Conservation (phyloP, 2,113 vertebrate species). For the Chelonoidis abingdonii region DNA sequence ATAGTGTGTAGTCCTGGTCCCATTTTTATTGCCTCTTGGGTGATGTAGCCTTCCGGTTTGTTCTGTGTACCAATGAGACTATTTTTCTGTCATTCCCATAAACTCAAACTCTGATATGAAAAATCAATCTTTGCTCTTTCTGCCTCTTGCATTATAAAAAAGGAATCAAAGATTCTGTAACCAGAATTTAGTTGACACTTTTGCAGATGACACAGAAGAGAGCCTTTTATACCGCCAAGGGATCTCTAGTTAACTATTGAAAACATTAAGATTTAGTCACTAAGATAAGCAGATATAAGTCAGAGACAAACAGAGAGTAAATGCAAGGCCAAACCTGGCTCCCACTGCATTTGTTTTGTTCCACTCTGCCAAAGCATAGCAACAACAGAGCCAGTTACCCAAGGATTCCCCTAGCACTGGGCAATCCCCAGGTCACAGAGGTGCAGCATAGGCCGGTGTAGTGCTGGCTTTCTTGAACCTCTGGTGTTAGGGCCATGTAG, state of each 20-base stretch:
- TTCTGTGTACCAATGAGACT: not conserved
- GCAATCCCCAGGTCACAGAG: not conserved
- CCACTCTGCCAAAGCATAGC: not conserved
- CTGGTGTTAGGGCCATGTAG: rapidly evolving
- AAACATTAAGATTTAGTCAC: not conserved
- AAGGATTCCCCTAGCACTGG: not conserved
- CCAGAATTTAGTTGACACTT: not conserved
- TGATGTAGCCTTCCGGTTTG: not conserved
- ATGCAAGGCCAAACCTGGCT: not conserved
- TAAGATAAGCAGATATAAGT: not conserved
- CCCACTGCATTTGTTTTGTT: not conserved
- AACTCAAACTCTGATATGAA: slow-evolving; percentile 23
- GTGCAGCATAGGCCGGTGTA: not conserved
- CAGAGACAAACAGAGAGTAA: not conserved
- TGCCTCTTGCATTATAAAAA: not conserved
- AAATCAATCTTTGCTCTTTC: not conserved
- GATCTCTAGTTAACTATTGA: not conserved
- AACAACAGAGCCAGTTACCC: not conserved
- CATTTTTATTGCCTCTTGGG: not conserved
- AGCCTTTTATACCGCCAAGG: not conserved
- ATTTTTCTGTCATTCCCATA: not conserved
- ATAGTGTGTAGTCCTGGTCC: not conserved
- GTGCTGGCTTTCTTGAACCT: not conserved
- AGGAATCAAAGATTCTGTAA: slow-evolving; percentile 6
- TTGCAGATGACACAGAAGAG: not conserved